Conservation (phyloP, 2,797 vertebrate genomes). For the Capromys pilorides region DNA sequence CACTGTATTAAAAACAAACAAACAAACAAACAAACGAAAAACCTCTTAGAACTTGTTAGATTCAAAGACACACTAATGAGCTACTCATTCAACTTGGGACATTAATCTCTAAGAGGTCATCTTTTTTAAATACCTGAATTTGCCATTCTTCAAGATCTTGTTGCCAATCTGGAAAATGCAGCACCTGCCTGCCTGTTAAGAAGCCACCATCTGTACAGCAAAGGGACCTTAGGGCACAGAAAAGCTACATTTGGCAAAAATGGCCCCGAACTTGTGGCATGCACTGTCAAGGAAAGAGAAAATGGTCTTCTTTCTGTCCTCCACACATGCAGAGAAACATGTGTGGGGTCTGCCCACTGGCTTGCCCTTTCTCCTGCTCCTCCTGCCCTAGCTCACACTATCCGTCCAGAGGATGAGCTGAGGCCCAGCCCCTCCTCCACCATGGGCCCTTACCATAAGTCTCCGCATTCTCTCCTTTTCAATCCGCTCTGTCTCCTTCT, state of each 20-base stretch:
- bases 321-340: neutral
- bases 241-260: neutral
- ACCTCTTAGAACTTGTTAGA: neutral
- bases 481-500: conserved; percentile 97
- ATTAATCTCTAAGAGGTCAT: neutral
- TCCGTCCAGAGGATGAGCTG: fast-evolving
- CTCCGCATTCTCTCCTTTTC: conserved; percentile 99
- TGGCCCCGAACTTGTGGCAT: neutral
- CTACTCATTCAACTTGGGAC: neutral
- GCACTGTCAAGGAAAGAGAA: neutral
- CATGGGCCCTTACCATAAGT: conserved; percentile 91
- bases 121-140: neutral
- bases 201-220: neutral
- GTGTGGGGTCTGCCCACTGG: neutral
- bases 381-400: neutral
- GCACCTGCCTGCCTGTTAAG: neutral
- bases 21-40: neutral
- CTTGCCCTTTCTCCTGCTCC: neutral
- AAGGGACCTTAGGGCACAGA: neutral
- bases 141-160: conserved; percentile 6
- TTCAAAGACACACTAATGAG: neutral
- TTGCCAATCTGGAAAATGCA: neutral
- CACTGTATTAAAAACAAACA: neutral
- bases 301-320: neutral
- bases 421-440: no score